Evolutionary conservation across 2,888 invertebrate genomes (phyloP), one percentile per base, ranked within the genome.

Genomic region (Leucophenga maculata): DNA sequence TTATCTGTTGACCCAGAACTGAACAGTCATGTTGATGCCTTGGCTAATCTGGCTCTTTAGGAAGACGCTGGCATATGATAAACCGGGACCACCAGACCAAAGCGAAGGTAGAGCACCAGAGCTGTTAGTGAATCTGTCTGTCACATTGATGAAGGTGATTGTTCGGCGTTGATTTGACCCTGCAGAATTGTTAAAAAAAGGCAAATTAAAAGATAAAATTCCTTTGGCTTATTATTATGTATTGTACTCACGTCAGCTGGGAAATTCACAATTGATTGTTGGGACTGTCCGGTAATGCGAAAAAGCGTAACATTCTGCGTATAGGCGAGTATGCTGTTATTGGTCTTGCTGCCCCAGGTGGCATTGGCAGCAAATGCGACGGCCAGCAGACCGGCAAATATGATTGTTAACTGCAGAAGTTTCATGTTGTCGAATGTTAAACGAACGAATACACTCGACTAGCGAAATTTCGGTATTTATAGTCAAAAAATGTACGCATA

Each of bases 11-110:
- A 60, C 71, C 50, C 46, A 74, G 48, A 74, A 68, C 62, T 75
- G 72, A 39, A 78, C 71, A n/a, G 75, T 76, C 2, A 75, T 69
- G 59, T 78, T 76, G 9, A 80, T 72, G 20, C 77, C 76, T 1
- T 57, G 52, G 2, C 65, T 46, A 39, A 55, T 46, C 67, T 75
- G 76, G 54, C 77, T 74, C 67, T 71, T 75, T 3, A 78, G 67
- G 46, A 74, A 73, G 52, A 79, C 20, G 18, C 69, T 69, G 26
- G 69, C 74, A 67, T 60, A 74, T 20, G 59, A 73, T 13, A 22
- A 68, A 26, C 71, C 71, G 3, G 74, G 73, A 68, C 80, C 80
- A 39, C 79, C 80, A 1, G 75, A 71, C 68, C 20, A 68, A 14
- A 80, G 62, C 1, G 68, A 59, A 6, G 69, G n/a, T 8, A 4